Evolutionary conservation across 2,888 invertebrate genomes (phyloP), one percentile per base, ranked within the genome.

Genomic region (Hirtodrosophila alboralis): DNA sequence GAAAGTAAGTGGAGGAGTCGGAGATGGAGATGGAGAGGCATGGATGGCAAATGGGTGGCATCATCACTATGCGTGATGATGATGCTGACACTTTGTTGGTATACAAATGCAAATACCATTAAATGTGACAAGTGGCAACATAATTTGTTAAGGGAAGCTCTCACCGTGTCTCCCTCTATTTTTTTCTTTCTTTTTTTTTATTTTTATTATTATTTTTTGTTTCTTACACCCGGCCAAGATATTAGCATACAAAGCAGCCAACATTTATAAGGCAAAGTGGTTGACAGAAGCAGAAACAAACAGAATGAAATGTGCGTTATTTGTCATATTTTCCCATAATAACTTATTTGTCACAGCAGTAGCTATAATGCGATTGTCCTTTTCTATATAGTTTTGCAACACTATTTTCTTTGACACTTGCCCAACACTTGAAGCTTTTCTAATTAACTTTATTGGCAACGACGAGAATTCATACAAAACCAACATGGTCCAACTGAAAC

Each of bases 31-130:
- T 7, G 41, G 30, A n/a, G 44, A 8, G 1, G 23, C 23, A 33
- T 21, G 41, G 44, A 21, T 38, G 18, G 13, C 18, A 33, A 27
- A 27, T 27, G 16, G 40, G 48, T 45, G 23, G 23, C 53, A 51
- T 43, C 36, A 57, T 59, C 52, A 72, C 66, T 62, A 71, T 81
- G 78, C 78, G 78, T 74, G 78, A 61, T 66, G 66, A 65, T 75
- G 75, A 71, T 74, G 67, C 73, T 78, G 80, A 76, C 75, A 86
- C 73, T 81, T 85, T 84, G 66, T 75, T 69, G 66, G 79, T 79
- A 78, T 74, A 75, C 83, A 81, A 81, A 81, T 84, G 76, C 84
- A 88, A 88, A 88, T 85, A 88, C 86, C 86, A 87, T 87, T 87
- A 88, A 83, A 78, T 80, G 78, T 81, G 81, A 81, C 85, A 87